A percentile compares a stretch with the other conserved stretches of the same genome.
Conservation (phyloP, 2,888 invertebrate species). For the Icerya purchasi region DNA sequence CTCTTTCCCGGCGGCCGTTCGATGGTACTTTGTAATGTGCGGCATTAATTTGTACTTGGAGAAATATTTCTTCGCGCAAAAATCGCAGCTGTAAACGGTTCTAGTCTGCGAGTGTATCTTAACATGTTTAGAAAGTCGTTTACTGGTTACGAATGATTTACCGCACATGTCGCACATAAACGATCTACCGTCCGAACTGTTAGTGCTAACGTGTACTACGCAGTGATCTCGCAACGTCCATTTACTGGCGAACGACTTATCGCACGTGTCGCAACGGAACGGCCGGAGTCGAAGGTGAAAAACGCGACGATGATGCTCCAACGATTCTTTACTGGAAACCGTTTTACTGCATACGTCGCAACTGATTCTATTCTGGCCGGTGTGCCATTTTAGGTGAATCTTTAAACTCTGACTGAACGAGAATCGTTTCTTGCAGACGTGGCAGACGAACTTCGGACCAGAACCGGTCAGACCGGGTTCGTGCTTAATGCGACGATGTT, state of each 20-base stretch:
- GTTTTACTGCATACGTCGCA: slow-evolving; percentile 9
- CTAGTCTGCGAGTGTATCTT: slow-evolving; percentile 8
- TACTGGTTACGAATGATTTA: slow-evolving; percentile 4
- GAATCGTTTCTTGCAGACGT: slow-evolving; percentile 5
- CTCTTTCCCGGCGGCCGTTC: too few relatives aligned
- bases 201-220: background rate
- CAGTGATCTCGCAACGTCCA: slow-evolving; percentile 5
- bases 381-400: slow-evolving; percentile 8
- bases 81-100: background rate
- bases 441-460: slow-evolving; percentile 8
- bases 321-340: slow-evolving; percentile 1
- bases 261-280: slow-evolving; percentile 6
- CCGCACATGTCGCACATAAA: slow-evolving; percentile 3
- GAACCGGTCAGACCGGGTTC: too few relatives aligned
- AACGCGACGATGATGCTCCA: slow-evolving; percentile 6
- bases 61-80: slow-evolving; percentile 5
- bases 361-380: slow-evolving; percentile 4
- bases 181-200: background rate
- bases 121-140: slow-evolving; percentile 3
- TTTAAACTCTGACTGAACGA: slow-evolving; percentile 7
- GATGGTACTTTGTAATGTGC: slow-evolving; percentile 4
- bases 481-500: slow-evolving; percentile 8
- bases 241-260: slow-evolving; percentile 8
- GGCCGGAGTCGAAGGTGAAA: slow-evolving; percentile 5
- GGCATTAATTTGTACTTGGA: slow-evolving; percentile 7